Evolutionary conservation across 2,888 invertebrate genomes (phyloP), one percentile per base, ranked within the genome.

Genomic region (Bombylius discolor): DNA sequence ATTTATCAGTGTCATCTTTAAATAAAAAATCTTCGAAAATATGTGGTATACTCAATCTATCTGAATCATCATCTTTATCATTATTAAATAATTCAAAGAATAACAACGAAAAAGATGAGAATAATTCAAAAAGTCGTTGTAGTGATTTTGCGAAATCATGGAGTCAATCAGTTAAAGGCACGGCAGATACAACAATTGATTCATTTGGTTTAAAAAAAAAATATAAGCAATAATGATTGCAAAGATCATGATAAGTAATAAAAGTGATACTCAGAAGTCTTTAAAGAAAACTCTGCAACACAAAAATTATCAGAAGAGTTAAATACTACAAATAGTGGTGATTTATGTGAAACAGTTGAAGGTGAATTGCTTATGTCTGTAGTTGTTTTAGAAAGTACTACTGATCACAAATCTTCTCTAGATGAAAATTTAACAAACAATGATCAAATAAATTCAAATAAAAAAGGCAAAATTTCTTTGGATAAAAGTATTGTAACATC

Each of bases 121-220:
- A 23, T 23, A 23, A 23, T 23, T 23, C 3, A 23, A 23, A 23
- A 23, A 23, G 23, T 23, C 23, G 23, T 23, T 23, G 23, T 23
- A 23, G 3, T 7, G 45, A 9, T 51, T 55, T 42, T 55, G n/a
- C 55, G 9, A 64, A 55, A 7, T 62, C 64, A 1, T 65, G 65
- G 65, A 52, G 59, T n/a, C 60, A 58, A 13, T 59, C 59, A 44
- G 61, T 66, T 4, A 62, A 58, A n/a, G 63, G 60, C 4, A 58
- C 51, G 14, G 49, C 47, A n/a, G 13, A 13, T 13, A 13, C 46
- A 23, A 52, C 33, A 34, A 56, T 56, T 42, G 56, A 56, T 52
- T 44, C 44, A 33, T 44, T 49, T 12, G 56, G 49, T 4, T 4
- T 49, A 14, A 33, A 34, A 48, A n/a, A 44, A 13, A 45, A n/a